A percentile compares a stretch with the other conserved stretches of the same genome.
These are phyloP conservation scores for Cerceris ruficornis DNA, from an alignment of 2,888 invertebrate species.

Conservation along the genomic window DNA sequence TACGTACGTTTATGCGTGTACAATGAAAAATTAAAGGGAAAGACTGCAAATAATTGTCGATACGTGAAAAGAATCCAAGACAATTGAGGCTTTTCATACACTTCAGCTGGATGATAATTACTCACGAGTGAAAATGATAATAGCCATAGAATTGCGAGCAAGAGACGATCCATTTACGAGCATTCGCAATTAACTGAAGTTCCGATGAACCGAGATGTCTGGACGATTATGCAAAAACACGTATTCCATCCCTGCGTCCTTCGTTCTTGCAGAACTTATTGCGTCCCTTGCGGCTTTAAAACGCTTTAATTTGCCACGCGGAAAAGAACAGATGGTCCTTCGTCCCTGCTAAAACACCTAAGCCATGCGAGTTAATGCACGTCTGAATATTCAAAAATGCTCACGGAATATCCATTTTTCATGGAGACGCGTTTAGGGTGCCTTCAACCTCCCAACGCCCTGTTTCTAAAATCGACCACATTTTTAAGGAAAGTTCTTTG, in stretches of 20 bases:
- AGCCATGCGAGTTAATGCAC: slow-evolving; percentile 58
- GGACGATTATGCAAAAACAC: slow-evolving; percentile 50
- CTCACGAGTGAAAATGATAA: not conserved
- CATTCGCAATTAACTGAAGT: slow-evolving; percentile 44
- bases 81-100: not conserved
- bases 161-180: not conserved
- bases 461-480: not conserved
- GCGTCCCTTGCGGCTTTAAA: slow-evolving; percentile 54
- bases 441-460: not conserved
- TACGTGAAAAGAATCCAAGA: too few relatives aligned
- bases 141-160: not conserved
- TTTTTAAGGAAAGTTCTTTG: too few relatives aligned
- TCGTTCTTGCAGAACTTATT: slow-evolving; percentile 32
- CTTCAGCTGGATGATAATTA: not conserved
- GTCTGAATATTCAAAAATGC: slow-evolving; percentile 60
- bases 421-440: slow-evolving; percentile 10
- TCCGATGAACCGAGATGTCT: slow-evolving; percentile 31
- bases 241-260: slow-evolving; percentile 40
- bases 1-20: too few relatives aligned
- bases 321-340: slow-evolving; percentile 62
- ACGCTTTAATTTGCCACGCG: slow-evolving; percentile 52
- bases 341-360: slow-evolving; percentile 34
- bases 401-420: slow-evolving; percentile 42
- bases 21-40: too few relatives aligned
- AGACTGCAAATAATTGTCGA: too few relatives aligned